Evolutionary conservation across 1,140 invertebrate genomes (phyloP), one percentile per base, ranked within the genome.

Genomic region (Asobara japonica): DNA sequence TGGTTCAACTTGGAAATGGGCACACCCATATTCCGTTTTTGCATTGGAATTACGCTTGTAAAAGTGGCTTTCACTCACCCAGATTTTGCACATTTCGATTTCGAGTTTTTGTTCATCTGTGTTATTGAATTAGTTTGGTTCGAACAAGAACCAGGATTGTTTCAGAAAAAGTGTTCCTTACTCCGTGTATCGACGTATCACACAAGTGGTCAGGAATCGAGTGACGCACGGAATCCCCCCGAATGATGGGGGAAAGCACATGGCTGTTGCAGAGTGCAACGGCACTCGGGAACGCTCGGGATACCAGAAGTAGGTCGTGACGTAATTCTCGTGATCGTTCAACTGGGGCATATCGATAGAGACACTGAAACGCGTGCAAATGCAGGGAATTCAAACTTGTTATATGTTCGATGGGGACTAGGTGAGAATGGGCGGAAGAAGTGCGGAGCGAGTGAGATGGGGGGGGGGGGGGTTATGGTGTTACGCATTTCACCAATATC

Each of bases 261-360:
- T 62, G 60, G 29, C 31, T 30, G n/a, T 5, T 29, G 27, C 29
- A 29, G 27, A 62, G 45, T 48, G 22, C 45, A 48, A 45, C 29
- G 56, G 69, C 61, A 66, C 41, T 61, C 41, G 65, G 45, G 36
- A 60, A 27, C 30, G 61, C 66, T 62, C 38, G 61, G 20, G 56
- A 69, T 56, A 66, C 27, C 27, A 31, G 13, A 74, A 70, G 62
- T 74, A 74, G 72, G 72, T 69, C 72, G 65, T 74, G 67, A 69
- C 67, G 72, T 74, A 69, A 74, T 74, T 65, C 65, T 69, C 62
- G 69, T 74, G 72, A 74, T 74, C 72, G 45, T 70, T 48, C 60
- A 74, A 74, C 56, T 74, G 72, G 72, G 67, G 31, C 72, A 70
- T 65, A 69, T 69, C 67, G 41, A 65, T 65, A 71, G 61, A 74